phyloP scores from a whole-genome alignment of 1,140 invertebrate genomes.

The Heliconius hewitsoni region DNA sequence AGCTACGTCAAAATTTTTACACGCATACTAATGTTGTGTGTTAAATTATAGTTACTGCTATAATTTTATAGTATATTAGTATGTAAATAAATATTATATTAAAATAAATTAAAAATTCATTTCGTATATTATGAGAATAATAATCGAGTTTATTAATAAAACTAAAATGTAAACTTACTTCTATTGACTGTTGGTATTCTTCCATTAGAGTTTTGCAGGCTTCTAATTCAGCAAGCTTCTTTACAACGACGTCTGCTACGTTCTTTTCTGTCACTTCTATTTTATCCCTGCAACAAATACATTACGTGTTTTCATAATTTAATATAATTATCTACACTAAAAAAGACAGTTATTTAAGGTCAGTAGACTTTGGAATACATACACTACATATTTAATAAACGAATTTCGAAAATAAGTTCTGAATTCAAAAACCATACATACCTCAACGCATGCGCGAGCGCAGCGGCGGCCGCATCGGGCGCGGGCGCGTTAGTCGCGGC shows the following conservation, averaged over 20 bases:
- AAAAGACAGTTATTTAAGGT: too few species aligned
- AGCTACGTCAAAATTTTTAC: too few species aligned
- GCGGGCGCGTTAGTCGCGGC: slow-evolving; percentile 83
- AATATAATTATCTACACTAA: too few species aligned
- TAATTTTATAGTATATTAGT: too few species aligned
- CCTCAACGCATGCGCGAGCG: slow-evolving; percentile 83
- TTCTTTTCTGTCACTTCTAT: slow-evolving; percentile 72
- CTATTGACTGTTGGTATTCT: slow-evolving; percentile 69
- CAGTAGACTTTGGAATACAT: too few species aligned
- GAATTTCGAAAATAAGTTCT: not conserved
- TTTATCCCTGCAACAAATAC: slow-evolving; percentile 60
- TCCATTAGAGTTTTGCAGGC: slow-evolving; percentile 71
- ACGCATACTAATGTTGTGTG: too few species aligned
- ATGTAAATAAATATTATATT: too few species aligned
- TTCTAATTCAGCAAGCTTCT: slow-evolving; percentile 71
- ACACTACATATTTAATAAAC: not conserved
- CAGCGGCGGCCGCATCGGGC: slow-evolving; percentile 79
- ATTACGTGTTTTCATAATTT: not conserved
- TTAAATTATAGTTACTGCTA: too few species aligned
- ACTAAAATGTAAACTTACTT: slow-evolving; percentile 54
- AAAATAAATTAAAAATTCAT: too few species aligned
- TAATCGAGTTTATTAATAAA: too few species aligned
- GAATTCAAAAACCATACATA: slow-evolving; percentile 16
- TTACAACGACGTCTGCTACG: slow-evolving; percentile 73
- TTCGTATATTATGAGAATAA: too few species aligned